Base-by-base conservation (phyloP, 2,113 vertebrate genomes). In the Amphiprion ocellaris region DNA sequence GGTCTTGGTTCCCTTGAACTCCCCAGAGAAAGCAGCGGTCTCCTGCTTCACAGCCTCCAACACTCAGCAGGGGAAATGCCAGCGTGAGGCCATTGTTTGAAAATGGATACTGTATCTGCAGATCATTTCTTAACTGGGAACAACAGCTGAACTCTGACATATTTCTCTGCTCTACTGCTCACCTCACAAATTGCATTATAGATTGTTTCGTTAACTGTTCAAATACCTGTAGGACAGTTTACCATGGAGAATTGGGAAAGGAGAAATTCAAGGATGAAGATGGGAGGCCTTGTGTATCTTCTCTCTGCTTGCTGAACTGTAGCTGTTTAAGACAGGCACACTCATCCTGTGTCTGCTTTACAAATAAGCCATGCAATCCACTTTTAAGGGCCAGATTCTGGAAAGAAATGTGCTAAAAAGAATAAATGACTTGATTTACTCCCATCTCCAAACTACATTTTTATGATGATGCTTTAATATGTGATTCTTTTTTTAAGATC, bases 11-110 rank as follows among this genome's bases (percentile, higher is more conserved):
- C 59, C 78, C 69, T 12, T 15, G 7, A 67, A 44, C 39, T 87
- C 74, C 56, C 79, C 53, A 63, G 83, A 64, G 72, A 82, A 53
- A 77, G 69, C 54, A 15, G 55, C 30, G 6, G 67, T 69, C 77
- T 69, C 59, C 55, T 10, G 74, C 82, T 58, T 68, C 77, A 50
- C 76, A 47, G 74, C 55, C 69, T 78, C 63, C 72, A 64, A 73
- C 69, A 26, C 69, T 55, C 39, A 46, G 82, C 71, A 58, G 72
- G 79, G 90, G 84, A 92, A 89, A 90, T 89, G 69, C 85, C 88
- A 90, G 66, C 49, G 55, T 33, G 4, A 70, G 74, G 61, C 90
- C 77, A 90, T 90, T 92, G 92, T 90, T 90, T 83, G 68, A 83
- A 68, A 62, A 17, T 69, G 59, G 74, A 88, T 39, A 70, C 69